A percentile compares a stretch with the other conserved stretches of the same genome.
Evolutionary conservation across 37 sponge, comb jelly and placozoan species (phyloP).

Genomic region (Eunapius fragilis): DNA sequence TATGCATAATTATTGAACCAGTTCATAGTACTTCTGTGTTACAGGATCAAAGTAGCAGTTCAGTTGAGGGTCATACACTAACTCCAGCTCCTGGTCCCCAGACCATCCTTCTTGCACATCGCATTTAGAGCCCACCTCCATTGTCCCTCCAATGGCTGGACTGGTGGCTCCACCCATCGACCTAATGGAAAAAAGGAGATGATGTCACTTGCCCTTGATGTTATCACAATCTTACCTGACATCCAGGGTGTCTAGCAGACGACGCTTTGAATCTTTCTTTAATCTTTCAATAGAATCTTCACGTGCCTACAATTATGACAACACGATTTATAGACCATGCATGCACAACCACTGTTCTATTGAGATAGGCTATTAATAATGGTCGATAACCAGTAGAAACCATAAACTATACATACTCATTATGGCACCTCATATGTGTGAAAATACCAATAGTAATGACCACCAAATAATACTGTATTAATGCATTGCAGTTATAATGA

Average conservation of each 20-base stretch:
- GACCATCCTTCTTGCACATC: slow-evolving; percentile 2
- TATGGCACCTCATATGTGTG: too few species aligned
- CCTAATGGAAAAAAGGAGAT: background rate
- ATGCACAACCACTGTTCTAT: too few species aligned
- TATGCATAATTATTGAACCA: too few species aligned
- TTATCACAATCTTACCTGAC: slow-evolving; percentile 39
- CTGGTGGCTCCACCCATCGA: slow-evolving; percentile 56
- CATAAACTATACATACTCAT: too few species aligned
- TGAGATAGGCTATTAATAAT: too few species aligned
- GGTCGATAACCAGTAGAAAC: too few species aligned
- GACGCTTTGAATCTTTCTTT: slow-evolving; percentile 10
- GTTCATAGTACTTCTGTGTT: slow-evolving; percentile 88
- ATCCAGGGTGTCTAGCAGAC: slow-evolving; percentile 42
- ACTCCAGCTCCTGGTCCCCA: slow-evolving; percentile 75
- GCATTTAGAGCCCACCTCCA: background rate
- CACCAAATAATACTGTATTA: too few species aligned
- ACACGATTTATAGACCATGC: too few species aligned
- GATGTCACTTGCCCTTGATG: too few species aligned
- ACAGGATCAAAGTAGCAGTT: slow-evolving; percentile 91
- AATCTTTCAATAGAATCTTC: slow-evolving; percentile 23
- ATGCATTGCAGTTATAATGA: too few species aligned
- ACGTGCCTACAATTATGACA: slow-evolving; percentile 21
- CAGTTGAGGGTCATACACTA: slow-evolving; percentile 82
- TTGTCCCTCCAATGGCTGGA: slow-evolving; percentile 19
- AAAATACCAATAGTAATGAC: too few species aligned